Evolutionary conservation across 2,113 vertebrate species (phyloP).

Genomic region (Tenrec ecaudatus): DNA sequence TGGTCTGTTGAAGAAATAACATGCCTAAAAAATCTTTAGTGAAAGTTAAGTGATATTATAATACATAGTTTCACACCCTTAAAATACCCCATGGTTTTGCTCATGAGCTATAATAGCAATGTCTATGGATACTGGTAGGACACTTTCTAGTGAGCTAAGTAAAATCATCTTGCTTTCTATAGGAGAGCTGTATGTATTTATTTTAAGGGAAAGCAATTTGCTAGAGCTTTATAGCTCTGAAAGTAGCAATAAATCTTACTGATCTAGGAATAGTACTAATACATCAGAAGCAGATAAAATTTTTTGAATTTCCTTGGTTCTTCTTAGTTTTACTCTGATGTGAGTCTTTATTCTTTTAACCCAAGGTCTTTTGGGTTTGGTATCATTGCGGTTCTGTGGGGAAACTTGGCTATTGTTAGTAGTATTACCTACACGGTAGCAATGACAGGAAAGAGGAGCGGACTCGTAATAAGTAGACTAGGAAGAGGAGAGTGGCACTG

Average conservation of each 20-base stretch:
- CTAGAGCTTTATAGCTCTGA: constrained; percentile 43
- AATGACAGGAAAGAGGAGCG: not conserved
- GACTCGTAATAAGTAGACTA: not conserved
- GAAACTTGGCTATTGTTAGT: not conserved
- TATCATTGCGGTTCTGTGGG: constrained; percentile 30
- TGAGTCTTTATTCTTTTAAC: constrained; percentile 9
- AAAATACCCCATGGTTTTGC: too few relatives aligned
- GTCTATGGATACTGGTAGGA: too few relatives aligned
- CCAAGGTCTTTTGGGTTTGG: not conserved
- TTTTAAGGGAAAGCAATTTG: not conserved
- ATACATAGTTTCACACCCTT: too few relatives aligned
- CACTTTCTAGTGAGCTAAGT: too few relatives aligned
- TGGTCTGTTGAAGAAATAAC: too few relatives aligned
- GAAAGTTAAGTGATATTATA: too few relatives aligned
- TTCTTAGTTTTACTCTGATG: constrained; percentile 52
- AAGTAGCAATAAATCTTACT: not conserved
- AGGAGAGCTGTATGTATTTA: too few relatives aligned
- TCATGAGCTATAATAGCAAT: too few relatives aligned
- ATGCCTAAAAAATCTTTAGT: too few relatives aligned
- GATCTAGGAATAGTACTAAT: constrained; percentile 18
- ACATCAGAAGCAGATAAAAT: constrained; percentile 34
- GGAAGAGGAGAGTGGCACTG: not conserved
- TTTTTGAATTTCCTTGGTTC: not conserved
- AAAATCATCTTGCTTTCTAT: too few relatives aligned
- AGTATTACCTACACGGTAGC: not conserved